Evolutionary conservation across 2,113 vertebrate species (phyloP), one percentile per base, ranked within the genome.

Genomic region (Leucopternis melanops): DNA sequence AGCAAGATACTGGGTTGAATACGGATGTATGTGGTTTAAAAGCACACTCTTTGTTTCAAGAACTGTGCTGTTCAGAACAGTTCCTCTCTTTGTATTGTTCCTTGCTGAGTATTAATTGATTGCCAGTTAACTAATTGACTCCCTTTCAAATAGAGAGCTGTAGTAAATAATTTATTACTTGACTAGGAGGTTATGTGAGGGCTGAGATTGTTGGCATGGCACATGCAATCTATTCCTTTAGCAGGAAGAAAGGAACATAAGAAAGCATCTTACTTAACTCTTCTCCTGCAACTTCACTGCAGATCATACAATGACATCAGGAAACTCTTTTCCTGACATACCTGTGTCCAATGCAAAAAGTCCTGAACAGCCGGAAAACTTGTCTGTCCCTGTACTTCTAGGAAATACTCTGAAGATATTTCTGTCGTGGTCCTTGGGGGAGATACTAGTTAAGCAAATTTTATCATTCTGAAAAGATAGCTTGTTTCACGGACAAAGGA

Each of bases 41-140:
- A 86, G 44, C 40, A 20, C 1, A 0, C 3, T 80, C 54, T 92
- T 90, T 95, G 49, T 93, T 94, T 88, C 58, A n/a, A 34, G 49
- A 86, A 16, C 54, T 72, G 26, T 74, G 70, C 85, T 77, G 36
- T 79, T 92, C n/a, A 42, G 42, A 91, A 50, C 20, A 42, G 38
- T 85, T 80, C 21, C 52, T 91, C 40, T 59, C 52, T 82, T 90
- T 0, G 0, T 65, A 5, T 75, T 69, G 40, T 82, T 93, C 27
- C n/a, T 94, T 58, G 31, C 75, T 54, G 67, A n/a, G 50, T 86
- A 86, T 90, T 92, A 95, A 86, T 70, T 94, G 80, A 55, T 81
- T 59, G 9, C 22, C n/a, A 0, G 21, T 83, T 92, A 86, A 88
- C 49, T 92, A 88, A 86, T 16, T 72, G 66, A 83, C 44, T 94